Percentiles rank a stretch among this genome's conserved stretches.
Conservation (phyloP, 2,797 vertebrate genomes). For the Morus bassanus region DNA sequence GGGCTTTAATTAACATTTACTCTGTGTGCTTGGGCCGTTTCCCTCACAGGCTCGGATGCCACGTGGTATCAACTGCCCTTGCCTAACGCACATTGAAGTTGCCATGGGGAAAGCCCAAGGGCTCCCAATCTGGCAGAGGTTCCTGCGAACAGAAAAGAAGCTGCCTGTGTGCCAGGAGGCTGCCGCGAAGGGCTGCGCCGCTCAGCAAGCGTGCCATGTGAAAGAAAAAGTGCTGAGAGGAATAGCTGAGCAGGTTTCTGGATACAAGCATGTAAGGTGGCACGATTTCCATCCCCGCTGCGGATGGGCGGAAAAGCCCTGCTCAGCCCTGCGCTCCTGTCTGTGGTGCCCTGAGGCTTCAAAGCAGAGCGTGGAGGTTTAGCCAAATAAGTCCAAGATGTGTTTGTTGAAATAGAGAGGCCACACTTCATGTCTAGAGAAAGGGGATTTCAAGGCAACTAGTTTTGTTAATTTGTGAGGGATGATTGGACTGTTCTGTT, state of each 20-base stretch:
- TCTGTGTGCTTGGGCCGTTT: background rate
- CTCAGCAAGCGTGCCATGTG: background rate
- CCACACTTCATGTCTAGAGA: background rate
- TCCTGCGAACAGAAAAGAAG: background rate
- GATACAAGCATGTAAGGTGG: background rate
- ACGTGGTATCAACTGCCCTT: background rate
- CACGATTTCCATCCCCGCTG: background rate
- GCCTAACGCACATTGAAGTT: background rate
- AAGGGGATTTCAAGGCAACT: background rate
- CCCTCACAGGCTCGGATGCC: background rate
- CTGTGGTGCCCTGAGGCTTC: background rate
- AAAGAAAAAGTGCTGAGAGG: background rate
- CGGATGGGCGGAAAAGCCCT: background rate
- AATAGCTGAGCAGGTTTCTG: background rate
- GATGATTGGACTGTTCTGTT: background rate
- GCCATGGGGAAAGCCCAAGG: background rate
- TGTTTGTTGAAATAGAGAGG: background rate
- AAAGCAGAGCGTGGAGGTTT: background rate
- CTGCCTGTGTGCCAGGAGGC: background rate
- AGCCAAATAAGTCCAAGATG: background rate
- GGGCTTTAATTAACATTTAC: background rate
- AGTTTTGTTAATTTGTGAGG: background rate
- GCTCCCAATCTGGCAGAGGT: background rate
- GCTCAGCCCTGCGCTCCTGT: background rate
- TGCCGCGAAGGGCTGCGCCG: fast-evolving